Evolutionary conservation across 2,797 vertebrate species (phyloP).

Genomic region (Chloroceryle amazona): DNA sequence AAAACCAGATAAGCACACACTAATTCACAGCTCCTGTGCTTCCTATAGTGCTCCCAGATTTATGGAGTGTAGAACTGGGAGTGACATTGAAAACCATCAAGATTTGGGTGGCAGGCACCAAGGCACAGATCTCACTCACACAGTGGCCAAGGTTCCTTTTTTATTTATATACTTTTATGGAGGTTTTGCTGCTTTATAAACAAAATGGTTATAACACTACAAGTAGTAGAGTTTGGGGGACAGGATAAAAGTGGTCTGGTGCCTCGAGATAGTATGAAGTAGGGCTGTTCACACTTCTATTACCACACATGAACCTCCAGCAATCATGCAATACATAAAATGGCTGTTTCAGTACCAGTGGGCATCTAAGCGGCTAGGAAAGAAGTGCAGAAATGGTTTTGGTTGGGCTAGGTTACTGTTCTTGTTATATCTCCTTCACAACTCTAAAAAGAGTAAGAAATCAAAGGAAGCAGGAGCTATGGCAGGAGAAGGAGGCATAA

Average conservation of each 20-base stretch:
- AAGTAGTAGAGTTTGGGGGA: neutral
- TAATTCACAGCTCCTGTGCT: neutral
- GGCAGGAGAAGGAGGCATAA: neutral
- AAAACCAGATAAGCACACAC: neutral
- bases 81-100: neutral
- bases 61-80: neutral
- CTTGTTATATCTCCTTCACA: neutral
- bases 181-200: neutral
- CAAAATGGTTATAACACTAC: neutral
- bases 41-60: neutral
- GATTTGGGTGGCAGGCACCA: neutral
- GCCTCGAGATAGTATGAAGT: neutral
- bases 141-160: neutral
- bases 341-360: neutral
- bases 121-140: neutral
- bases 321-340: rapidly evolving
- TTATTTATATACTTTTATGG: neutral
- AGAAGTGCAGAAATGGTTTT: neutral
- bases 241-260: neutral
- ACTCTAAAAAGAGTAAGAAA: neutral
- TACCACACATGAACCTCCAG: neutral
- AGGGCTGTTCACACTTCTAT: neutral
- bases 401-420: neutral
- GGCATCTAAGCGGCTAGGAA: neutral
- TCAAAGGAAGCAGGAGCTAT: neutral